phyloP scores from a whole-genome alignment of 2,888 invertebrate species.

The Lasioglossum vierecki region DNA sequence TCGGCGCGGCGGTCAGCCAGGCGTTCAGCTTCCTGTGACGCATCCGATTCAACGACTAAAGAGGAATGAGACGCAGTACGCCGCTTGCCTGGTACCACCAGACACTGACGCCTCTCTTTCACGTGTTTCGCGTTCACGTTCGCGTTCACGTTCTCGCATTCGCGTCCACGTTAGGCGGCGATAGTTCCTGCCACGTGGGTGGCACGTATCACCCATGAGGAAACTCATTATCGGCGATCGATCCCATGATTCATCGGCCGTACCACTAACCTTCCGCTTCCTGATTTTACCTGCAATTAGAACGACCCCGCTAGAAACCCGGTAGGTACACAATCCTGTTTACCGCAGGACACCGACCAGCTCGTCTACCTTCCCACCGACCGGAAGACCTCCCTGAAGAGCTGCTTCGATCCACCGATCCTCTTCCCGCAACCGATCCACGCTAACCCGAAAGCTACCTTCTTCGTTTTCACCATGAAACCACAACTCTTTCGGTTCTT shows the following conservation, averaged over 20 bases:
- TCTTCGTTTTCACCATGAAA: too few species aligned
- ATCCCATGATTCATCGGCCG: slow-evolving; percentile 54
- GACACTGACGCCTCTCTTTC: slow-evolving; percentile 70
- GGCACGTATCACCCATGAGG: slow-evolving; percentile 47
- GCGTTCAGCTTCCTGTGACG: slow-evolving; percentile 73
- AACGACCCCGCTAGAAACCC: slow-evolving; percentile 39
- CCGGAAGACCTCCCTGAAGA: neutral
- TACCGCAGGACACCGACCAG: neutral
- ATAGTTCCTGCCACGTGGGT: slow-evolving; percentile 41
- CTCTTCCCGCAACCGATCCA: neutral
- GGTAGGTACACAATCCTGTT: slow-evolving; percentile 24
- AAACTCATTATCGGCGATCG: slow-evolving; percentile 59
- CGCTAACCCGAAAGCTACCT: neutral
- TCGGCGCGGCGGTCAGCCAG: slow-evolving; percentile 49
- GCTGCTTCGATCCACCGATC: neutral
- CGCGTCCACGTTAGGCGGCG: neutral
- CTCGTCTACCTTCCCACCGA: neutral
- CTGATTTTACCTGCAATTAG: slow-evolving; percentile 57
- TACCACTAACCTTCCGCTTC: slow-evolving; percentile 56
- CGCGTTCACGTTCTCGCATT: neutral
- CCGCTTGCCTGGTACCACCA: slow-evolving; percentile 74
- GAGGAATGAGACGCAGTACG: slow-evolving; percentile 70
- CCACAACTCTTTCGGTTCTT: neutral
- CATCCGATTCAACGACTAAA: slow-evolving; percentile 66
- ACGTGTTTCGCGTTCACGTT: slow-evolving; percentile 48